Base-by-base conservation (phyloP, 2,888 invertebrate genomes). In the Caenorhabditis zanzibari region DNA sequence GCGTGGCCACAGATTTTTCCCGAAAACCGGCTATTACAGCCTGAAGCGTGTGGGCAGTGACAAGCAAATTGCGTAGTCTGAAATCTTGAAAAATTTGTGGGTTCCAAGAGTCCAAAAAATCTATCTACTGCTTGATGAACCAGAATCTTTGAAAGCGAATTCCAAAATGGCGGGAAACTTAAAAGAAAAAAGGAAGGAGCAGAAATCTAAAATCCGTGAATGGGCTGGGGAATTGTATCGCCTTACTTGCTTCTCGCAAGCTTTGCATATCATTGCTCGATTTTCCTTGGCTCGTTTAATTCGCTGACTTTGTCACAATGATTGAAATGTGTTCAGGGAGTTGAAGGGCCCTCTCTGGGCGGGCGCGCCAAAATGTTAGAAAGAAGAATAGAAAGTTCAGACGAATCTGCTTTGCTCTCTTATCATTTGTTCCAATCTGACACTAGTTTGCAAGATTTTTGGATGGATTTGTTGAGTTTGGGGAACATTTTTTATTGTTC, bases 211-310 rank as follows among this genome's bases (percentile, higher is more conserved):
- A 68, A 49, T 77, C 54, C 69, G 22, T 44, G 10, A 32, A 26
- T 68, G 59, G 73, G 54, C 81, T 44, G 28, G 81, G 81, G 81
- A 81, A 81, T 81, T 59, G 63, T 38, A 74, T 10, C 26, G 7
- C 54, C 26, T 26, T 54, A n/a, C 12, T 26, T 28, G 9, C 38
- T 19, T 19, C 41, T 0, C 44, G 5, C 24, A 49, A n/a, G 72
- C 47, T 56, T 79, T 72, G 71, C 63, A 79, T 72, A 79, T 79
- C 71, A 79, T 79, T 77, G 61, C 10, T 32, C 69, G 49, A 52
- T 69, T 77, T 59, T 28, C 66, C 59, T 52, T 41, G 26, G 41
- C 64, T 74, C 52, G 59, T 41, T 68, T 66, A 68, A 68, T 68
- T 59, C 32, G 35, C 59, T 44, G 56, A 64, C 49, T 76, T 26